Base-by-base conservation (phyloP, 2,113 vertebrate genomes). In the Hipposideros armiger region DNA sequence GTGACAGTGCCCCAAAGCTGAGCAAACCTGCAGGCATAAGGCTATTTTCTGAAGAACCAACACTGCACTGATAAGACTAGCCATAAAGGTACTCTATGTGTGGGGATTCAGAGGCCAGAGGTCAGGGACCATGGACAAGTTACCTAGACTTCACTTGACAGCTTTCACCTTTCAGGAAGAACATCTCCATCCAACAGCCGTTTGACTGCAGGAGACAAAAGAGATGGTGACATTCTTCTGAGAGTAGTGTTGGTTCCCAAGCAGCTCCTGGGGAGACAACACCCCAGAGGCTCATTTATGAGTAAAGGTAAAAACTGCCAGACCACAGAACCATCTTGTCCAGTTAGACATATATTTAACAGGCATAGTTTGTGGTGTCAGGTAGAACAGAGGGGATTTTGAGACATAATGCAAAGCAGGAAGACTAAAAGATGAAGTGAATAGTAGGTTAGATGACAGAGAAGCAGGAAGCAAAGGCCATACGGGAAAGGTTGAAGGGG, bases 341-440 rank as follows among this genome's bases (percentile, higher is more conserved):
- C 94, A 72, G 64, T 95, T 90, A 58, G 86, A 95, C 54, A 62
- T 40, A 73, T 24, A 26, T 95, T 84, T 93, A 94, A 83, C 67
- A 96, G 66, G 40, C 82, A 96, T 64, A 90, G 91, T 82, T 97
- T 91, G 40, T 91, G 94, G 85, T 30, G 28, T 22, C 93, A 64
- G 13, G 32, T 95, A 96, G 52, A 96, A 93, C 89, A 73, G n/a
- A 73, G n/a, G 54, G n/a, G 14, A 54, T n/a, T 80, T 56, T 30
- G 82, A 76, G 50, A 73, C 30, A 84, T 56, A 93, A 92, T 22
- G 50, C 95, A 78, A 97, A 69, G 19, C 52, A 86, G 32, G 36
- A 56, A 94, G 67, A 70, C 60, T 58, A 40, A 96, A 96, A 81
- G 66, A 50, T 50, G 60, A 70, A 80, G 54, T n/a, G 64, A 74